A percentile compares a stretch with the other conserved stretches of the same genome.
Conservation (phyloP, 2,888 invertebrate genomes). For the Hypomecis atomaria region DNA sequence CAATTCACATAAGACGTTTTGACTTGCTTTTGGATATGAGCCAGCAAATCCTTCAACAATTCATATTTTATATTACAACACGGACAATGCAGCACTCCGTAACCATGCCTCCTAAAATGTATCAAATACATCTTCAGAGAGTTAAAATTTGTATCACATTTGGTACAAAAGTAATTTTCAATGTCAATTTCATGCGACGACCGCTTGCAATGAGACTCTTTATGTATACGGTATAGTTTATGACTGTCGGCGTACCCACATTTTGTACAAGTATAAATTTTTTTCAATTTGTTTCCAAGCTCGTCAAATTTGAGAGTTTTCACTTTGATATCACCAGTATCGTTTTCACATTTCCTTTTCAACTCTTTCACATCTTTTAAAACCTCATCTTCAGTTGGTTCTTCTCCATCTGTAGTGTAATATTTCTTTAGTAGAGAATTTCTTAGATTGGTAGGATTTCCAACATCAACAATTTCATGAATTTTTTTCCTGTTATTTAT, state of each 20-base stretch:
- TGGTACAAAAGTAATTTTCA: constrained; percentile 38
- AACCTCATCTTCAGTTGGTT: too few relatives aligned
- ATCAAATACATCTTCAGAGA: constrained; percentile 42
- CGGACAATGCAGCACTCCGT: constrained; percentile 43
- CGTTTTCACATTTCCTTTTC: not conserved
- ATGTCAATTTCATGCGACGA: not conserved
- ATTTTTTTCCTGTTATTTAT: not conserved
- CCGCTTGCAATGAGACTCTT: not conserved
- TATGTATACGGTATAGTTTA: constrained; percentile 25
- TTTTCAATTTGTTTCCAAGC: not conserved
- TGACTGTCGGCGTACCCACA: constrained; percentile 34
- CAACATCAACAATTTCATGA: not conserved
- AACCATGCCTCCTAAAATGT: constrained; percentile 51
- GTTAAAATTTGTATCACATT: constrained; percentile 38
- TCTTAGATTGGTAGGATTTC: too few relatives aligned
- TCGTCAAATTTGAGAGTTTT: not conserved
- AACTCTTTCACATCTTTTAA: too few relatives aligned
- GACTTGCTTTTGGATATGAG: constrained; percentile 50
- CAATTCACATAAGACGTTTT: constrained; percentile 35
- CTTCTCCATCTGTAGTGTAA: not conserved
- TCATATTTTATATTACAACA: constrained; percentile 38
- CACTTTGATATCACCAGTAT: not conserved
- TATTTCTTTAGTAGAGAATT: not conserved
- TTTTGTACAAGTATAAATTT: constrained; percentile 24
- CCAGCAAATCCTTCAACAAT: fast-evolving